Evolutionary conservation across 2,888 invertebrate species (phyloP).

Genomic region (Abscondita cerata): DNA sequence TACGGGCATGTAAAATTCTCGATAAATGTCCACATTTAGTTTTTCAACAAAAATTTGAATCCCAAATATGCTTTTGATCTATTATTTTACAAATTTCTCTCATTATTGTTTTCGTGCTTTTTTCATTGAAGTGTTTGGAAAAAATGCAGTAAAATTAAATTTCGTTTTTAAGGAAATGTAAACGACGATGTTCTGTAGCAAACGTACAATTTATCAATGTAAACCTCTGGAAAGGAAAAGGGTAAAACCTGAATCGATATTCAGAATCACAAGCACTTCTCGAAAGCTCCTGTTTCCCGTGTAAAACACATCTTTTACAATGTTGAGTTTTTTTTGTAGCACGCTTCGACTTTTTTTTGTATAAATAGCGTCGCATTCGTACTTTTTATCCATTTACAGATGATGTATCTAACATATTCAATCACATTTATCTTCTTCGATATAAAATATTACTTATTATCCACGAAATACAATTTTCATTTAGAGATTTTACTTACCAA

Average conservation of each 20-base stretch:
- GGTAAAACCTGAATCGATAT: conserved; percentile 21
- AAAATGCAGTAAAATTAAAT: background rate
- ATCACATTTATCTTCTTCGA: too few species aligned
- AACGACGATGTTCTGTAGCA: conserved; percentile 11
- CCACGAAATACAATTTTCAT: too few species aligned
- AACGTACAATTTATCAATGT: conserved; percentile 23
- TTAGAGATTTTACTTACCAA: too few species aligned
- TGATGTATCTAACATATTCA: too few species aligned
- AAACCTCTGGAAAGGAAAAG: conserved; percentile 4
- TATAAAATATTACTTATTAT: too few species aligned
- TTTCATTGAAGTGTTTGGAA: background rate
- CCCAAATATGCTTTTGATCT: background rate
- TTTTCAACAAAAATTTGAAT: background rate
- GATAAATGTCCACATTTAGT: background rate
- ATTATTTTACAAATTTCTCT: background rate
- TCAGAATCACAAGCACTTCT: conserved; percentile 17
- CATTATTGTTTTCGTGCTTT: background rate
- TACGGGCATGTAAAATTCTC: background rate
- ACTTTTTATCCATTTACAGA: too few species aligned
- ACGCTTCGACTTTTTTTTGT: conserved; percentile 6
- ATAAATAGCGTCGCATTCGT: background rate
- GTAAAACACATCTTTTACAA: conserved; percentile 23
- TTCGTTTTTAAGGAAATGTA: conserved; percentile 6
- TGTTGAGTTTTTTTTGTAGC: background rate
- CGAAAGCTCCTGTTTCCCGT: conserved; percentile 20